Percentiles rank a stretch among this genome's conserved stretches.
Evolutionary conservation across 2,797 vertebrate genomes (phyloP).

Genomic region (Neosilurus hyrtlii): DNA sequence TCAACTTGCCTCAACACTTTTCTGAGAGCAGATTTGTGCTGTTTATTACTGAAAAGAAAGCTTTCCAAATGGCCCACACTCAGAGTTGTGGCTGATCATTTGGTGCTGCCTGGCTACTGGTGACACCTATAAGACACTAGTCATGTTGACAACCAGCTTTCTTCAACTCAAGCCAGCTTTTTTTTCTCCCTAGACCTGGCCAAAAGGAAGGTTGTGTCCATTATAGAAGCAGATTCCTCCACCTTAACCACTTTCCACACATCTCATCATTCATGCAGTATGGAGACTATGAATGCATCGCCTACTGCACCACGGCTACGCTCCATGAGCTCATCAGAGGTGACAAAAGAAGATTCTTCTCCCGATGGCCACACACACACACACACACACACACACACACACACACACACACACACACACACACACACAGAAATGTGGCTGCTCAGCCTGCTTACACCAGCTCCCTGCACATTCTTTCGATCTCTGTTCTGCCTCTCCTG

Average conservation of each 20-base stretch:
- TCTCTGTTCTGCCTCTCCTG: conserved; percentile 42
- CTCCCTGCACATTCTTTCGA: conserved; percentile 43
- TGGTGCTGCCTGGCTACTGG: background rate
- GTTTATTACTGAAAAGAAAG: conserved; percentile 8
- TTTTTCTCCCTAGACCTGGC: background rate
- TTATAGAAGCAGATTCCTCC: conserved; percentile 24
- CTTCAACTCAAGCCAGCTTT: conserved; percentile 14
- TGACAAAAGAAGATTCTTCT: conserved; percentile 53
- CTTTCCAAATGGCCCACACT: conserved; percentile 4
- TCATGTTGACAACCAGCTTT: conserved; percentile 28
- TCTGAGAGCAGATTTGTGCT: conserved; percentile 2
- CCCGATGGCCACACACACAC: conserved; percentile 30
- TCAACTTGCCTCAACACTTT: background rate
- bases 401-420: conserved; percentile 1
- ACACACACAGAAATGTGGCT: conserved; percentile 16
- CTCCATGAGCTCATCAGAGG: conserved; percentile 49
- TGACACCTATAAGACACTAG: background rate
- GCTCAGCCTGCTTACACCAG: conserved; percentile 33
- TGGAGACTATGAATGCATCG: conserved; percentile 30
- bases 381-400: conserved; percentile 27
- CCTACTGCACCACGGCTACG: conserved; percentile 22
- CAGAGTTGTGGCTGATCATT: background rate
- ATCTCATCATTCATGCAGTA: conserved; percentile 27
- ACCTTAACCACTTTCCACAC: conserved; percentile 13
- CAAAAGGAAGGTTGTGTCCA: conserved; percentile 30